phyloP scores from a whole-genome alignment of 2,113 vertebrate species.

The Hypanus sabinus region DNA sequence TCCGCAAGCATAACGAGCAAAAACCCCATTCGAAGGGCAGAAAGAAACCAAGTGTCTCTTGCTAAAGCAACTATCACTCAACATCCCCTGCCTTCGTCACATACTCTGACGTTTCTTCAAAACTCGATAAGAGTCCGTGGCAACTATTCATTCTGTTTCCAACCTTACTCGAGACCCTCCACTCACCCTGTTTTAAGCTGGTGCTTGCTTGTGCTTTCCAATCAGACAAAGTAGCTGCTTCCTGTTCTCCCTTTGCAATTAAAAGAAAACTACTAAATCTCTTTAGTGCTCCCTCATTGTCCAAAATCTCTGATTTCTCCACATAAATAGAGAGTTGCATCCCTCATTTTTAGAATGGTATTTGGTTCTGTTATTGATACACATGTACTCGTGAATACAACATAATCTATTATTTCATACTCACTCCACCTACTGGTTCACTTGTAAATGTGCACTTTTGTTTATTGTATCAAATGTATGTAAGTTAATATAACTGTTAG shows the following conservation, averaged over 20 bases:
- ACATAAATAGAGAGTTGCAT: background rate
- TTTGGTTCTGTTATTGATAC: background rate
- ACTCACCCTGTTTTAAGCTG: background rate
- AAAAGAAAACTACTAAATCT: background rate
- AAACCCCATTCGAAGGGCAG: background rate
- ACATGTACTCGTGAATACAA: background rate
- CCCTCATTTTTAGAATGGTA: background rate
- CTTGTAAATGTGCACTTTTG: background rate
- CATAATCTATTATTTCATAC: background rate
- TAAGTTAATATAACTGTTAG: background rate
- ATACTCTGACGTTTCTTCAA: background rate
- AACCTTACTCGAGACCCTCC: background rate
- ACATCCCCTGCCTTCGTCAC: background rate
- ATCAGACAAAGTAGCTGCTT: background rate
- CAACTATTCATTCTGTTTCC: background rate
- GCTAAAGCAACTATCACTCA: background rate
- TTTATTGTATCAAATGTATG: background rate
- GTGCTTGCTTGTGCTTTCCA: background rate
- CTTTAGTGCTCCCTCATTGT: background rate
- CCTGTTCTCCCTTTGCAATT: background rate
- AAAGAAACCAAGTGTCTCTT: background rate
- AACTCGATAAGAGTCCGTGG: background rate
- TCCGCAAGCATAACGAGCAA: background rate
- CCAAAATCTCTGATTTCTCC: background rate
- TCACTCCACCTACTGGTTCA: background rate